Base-by-base conservation (phyloP, 2,888 invertebrate species). In the Chrysomela aeneicollis region DNA sequence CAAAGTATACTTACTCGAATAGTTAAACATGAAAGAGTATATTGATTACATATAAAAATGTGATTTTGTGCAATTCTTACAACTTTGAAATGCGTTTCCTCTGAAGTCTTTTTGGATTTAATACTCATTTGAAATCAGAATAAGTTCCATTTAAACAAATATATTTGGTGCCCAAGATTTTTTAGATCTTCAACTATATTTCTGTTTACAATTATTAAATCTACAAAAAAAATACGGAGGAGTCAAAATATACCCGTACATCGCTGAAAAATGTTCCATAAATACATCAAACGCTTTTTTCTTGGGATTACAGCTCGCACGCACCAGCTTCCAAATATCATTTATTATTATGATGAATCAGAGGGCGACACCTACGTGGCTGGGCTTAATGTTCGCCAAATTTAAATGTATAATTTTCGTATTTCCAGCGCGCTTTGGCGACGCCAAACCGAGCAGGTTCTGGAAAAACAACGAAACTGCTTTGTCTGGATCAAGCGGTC, bases 331-430 rank as follows among this genome's bases (percentile, higher is more conserved):
- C 42, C 42, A 42, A 55, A 55, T 64, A 66, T 58, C 61, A 61
- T 60, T 64, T 63, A 66, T 63, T 50, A 60, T 63, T 52, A 63
- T 64, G 47, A 66, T 66, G 64, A 66, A 66, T 66, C 55, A 49
- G 53, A 59, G 57, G 46, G 15, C 53, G 63, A 61, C 69, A 63
- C 53, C 54, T 69, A 69, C 69, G 69, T 69, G 69, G 57, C 52
- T 51, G 26, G 53, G 60, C 66, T 66, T 66, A 69, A 69, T 62
- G 66, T 52, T 50, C 52, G 55, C 59, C 51, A 66, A 64, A 63
- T 64, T 62, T 55, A 55, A 55, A 55, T 55, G 55, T 55, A 55
- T 55, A 55, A 55, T 55, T 55, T 55, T 42, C 37, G 42, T 55
- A 42, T 19, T 55, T 42, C 37, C 15, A 42, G 15, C 42, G 42